Evolutionary conservation across 2,113 vertebrate genomes (phyloP).

Genomic region (Harpagus bidentatus): DNA sequence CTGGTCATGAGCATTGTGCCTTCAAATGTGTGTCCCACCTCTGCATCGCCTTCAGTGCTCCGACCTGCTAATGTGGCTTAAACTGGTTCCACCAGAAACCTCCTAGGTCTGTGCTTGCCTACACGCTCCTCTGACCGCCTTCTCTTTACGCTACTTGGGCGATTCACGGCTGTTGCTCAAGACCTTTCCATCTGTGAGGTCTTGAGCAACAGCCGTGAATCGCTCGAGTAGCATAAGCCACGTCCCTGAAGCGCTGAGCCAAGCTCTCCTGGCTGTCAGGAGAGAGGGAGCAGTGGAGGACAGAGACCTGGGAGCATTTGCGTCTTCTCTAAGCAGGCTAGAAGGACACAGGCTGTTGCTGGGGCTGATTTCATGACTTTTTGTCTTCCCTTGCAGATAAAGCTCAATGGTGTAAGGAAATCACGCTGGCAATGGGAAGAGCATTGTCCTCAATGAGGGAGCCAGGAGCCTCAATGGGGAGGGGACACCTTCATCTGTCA

Average conservation of each 20-base stretch:
- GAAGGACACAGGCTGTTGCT: not conserved
- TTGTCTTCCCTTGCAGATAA: not conserved
- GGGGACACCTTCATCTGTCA: not conserved
- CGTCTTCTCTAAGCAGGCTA: not conserved
- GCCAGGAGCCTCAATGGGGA: not conserved
- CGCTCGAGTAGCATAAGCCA: rapidly evolving
- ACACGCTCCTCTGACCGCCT: not conserved
- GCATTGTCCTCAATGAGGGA: rapidly evolving
- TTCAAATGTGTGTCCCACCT: rapidly evolving
- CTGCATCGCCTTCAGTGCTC: rapidly evolving
- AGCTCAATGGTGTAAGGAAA: not conserved
- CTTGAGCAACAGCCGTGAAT: not conserved
- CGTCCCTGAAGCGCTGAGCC: not conserved
- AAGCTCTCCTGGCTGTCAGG: not conserved
- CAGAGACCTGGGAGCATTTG: not conserved
- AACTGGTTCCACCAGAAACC: not conserved
- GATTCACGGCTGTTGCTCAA: not conserved
- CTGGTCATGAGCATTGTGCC: not conserved
- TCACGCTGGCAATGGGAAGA: not conserved
- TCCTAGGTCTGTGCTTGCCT: not conserved
- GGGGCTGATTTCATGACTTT: not conserved
- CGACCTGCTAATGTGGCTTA: rapidly evolving
- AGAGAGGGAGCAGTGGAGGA: not conserved
- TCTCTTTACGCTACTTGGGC: not conserved
- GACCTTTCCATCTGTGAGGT: not conserved